Evolutionary conservation across 2,888 invertebrate genomes (phyloP).

Genomic region (Thelaira solivaga): DNA sequence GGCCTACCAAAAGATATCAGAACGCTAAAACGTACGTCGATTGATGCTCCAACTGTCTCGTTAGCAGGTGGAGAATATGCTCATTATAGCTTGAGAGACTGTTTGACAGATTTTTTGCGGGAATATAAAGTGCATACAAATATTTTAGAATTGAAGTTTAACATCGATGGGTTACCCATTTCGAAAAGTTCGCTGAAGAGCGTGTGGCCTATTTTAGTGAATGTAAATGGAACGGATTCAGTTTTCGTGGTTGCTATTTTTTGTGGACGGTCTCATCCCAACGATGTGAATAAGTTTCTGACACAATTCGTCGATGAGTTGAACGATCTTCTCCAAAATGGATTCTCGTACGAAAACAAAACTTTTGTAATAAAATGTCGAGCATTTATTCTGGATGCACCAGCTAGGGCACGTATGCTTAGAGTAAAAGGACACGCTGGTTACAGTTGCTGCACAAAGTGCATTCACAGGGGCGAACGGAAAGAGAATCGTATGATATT

Average conservation of each 20-base stretch:
- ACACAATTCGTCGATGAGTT: constrained; percentile 19
- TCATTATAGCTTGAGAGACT: too few species aligned
- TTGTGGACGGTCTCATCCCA: constrained; percentile 22
- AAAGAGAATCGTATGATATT: constrained; percentile 42
- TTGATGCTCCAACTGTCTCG: constrained; percentile 3
- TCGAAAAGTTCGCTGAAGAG: constrained; percentile 44
- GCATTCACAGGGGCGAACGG: constrained; percentile 32
- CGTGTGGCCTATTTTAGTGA: constrained; percentile 39
- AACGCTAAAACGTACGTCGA: constrained; percentile 5
- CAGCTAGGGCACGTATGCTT: constrained; percentile 20
- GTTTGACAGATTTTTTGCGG: constrained; percentile 44
- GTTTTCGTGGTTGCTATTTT: constrained; percentile 22
- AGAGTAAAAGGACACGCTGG: constrained; percentile 47
- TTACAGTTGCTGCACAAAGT: too few species aligned
- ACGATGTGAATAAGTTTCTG: constrained; percentile 2
- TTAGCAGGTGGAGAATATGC: constrained; percentile 2
- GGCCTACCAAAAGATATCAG: constrained; percentile 10
- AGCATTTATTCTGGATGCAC: constrained; percentile 37
- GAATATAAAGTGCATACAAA: constrained; percentile 15
- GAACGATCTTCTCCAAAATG: constrained; percentile 12
- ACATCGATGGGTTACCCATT: constrained; percentile 56
- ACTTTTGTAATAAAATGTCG: constrained; percentile 20
- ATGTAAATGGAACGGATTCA: too few species aligned
- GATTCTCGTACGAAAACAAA: constrained; percentile 2
- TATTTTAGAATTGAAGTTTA: too few species aligned